phyloP scores from a whole-genome alignment of 1,140 invertebrate species.

The Oppia nitens region DNA sequence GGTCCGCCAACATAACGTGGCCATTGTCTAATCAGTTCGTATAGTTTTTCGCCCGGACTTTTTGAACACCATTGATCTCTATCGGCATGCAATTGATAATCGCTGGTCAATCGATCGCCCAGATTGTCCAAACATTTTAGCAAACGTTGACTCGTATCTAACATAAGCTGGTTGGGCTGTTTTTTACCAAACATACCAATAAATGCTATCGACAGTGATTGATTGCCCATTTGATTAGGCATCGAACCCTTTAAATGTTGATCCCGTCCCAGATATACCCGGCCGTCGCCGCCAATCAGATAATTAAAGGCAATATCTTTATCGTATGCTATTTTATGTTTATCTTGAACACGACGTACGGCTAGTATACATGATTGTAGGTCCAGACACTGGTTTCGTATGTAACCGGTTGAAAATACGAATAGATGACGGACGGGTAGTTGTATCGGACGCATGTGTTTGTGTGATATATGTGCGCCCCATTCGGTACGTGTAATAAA shows the following conservation, averaged over 20 bases:
- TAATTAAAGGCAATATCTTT: conserved; percentile 24
- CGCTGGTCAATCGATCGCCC: background rate
- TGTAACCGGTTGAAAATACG: conserved; percentile 26
- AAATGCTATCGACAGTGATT: conserved; percentile 23
- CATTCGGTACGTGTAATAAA: conserved; percentile 6
- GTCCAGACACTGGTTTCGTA: conserved; percentile 18
- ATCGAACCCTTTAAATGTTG: conserved; percentile 25
- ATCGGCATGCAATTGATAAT: conserved; percentile 14
- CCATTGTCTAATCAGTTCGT: background rate
- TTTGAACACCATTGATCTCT: conserved; percentile 18
- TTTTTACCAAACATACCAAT: conserved; percentile 21
- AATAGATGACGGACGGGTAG: conserved; percentile 50
- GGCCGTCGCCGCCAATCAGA: conserved; percentile 27
- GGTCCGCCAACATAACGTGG: background rate
- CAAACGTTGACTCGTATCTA: conserved; percentile 5
- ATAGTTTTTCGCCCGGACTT: conserved; percentile 17
- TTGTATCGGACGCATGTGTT: too few species aligned
- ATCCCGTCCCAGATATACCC: conserved; percentile 27
- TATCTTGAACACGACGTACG: conserved; percentile 24
- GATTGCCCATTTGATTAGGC: conserved; percentile 23
- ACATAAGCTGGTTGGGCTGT: conserved; percentile 8
- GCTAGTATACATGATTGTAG: conserved; percentile 16
- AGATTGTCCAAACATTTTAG: conserved; percentile 10
- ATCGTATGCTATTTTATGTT: conserved; percentile 22
- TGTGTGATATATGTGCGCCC: conserved; percentile 12